Base-by-base conservation (phyloP, 2,888 invertebrate genomes). In the Sarcophaga caerulescens region DNA sequence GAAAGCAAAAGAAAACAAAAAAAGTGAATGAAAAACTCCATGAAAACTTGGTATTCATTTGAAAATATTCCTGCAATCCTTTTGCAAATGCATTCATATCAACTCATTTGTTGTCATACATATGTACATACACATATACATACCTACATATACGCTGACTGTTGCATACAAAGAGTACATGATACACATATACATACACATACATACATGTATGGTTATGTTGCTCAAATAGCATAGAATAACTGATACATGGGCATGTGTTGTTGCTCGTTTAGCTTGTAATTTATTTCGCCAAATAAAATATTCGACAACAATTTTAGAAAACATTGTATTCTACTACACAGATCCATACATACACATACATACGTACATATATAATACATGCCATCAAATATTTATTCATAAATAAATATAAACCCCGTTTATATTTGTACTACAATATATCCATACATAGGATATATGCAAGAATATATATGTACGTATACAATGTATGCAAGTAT, bases 211-310 rank as follows among this genome's bases (percentile, higher is more conserved):
- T 35, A 35, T 35, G 1, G 35, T 35, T 35, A 35, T 35, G 35
- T 35, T 35, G 8, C 8, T 1, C 35, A 35, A 35, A 35, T 35
- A 63, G 59, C 21, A 17, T 35, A 44, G 59, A 60, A 75, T 6
- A 62, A 57, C 62, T 62, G 11, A 35, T 62, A 11, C 57, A 21
- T 75, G 75, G 66, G 44, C 25, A 52, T 63, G 68, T 57, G 70
- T n/a, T 52, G 57, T 75, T 80, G 77, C 81, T 85, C 65, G 83
- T 86, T 86, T 86, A 84, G 82, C 78, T 77, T 88, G 83, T 84
- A 88, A 88, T 88, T 88, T 88, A 88, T 88, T 88, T 88, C 85
- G 65, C 81, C 81, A 86, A 86, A 88, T 88, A 87, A 88, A 82
- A 88, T 86, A 87, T 87, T 88, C 82, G 63, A 52, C 52, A 17